Conservation (phyloP, 2,113 vertebrate genomes). For the Rhodinocichla rosea region DNA sequence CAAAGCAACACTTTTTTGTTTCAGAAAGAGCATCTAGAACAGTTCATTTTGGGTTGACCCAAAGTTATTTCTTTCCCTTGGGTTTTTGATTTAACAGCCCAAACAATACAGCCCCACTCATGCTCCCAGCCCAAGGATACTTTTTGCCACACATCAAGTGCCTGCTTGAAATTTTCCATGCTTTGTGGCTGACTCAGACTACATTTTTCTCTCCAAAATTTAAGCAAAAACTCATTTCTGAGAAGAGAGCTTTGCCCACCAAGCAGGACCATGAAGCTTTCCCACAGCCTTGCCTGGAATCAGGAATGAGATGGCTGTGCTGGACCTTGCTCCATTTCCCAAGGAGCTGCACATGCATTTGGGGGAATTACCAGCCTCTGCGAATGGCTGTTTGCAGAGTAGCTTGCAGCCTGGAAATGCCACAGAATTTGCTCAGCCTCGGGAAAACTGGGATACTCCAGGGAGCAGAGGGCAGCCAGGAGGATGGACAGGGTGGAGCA, state of each 20-base stretch:
- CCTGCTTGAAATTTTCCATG: background rate
- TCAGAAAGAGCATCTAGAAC: background rate
- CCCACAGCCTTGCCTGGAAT: background rate
- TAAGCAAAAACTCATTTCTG: background rate
- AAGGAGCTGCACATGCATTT: background rate
- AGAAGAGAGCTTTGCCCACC: background rate
- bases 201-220: background rate
- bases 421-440: background rate
- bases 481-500: accelerated
- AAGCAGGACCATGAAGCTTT: background rate
- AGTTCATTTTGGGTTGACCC: background rate
- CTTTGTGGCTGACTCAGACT: background rate
- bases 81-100: background rate
- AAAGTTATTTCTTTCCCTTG: background rate
- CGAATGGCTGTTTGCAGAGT: background rate
- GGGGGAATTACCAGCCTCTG: background rate
- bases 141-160: background rate
- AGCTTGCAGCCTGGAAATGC: background rate
- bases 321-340: background rate
- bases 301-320: background rate
- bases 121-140: background rate
- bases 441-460: background rate
- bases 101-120: background rate
- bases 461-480: background rate
- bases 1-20: background rate